These are phyloP conservation scores for Lithobates sylvaticus DNA, from an alignment of 2,797 vertebrate genomes.

Conservation along the genomic window DNA sequence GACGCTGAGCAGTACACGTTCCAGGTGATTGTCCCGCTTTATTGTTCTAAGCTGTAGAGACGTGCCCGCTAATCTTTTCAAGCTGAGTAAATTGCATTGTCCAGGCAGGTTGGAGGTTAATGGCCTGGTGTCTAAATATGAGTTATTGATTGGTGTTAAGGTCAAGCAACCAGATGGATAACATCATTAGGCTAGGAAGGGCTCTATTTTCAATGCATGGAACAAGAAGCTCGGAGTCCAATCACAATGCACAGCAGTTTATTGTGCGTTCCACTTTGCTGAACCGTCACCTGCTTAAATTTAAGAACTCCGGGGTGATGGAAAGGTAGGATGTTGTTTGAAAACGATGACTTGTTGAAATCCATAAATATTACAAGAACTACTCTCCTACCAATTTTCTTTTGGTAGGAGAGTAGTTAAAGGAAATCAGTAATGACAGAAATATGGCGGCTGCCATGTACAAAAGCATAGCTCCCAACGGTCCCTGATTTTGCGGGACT, in stretches of 20 bases:
- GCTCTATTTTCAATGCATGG: neutral
- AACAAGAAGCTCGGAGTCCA: neutral
- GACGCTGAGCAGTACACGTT: constrained; percentile 1
- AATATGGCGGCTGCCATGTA: too few relatives aligned
- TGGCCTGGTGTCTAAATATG: constrained; percentile 34
- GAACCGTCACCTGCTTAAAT: neutral
- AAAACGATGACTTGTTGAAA: neutral
- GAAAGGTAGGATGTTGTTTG: neutral
- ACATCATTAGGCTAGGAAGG: constrained; percentile 1
- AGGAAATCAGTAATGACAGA: too few relatives aligned
- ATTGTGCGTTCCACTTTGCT: neutral
- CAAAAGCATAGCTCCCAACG: too few relatives aligned
- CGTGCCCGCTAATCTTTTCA: constrained; percentile 13
- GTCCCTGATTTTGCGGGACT: too few relatives aligned
- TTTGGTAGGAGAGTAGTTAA: too few relatives aligned
- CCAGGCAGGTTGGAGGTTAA: constrained; percentile 15
- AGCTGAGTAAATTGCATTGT: constrained; percentile 14
- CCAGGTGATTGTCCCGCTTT: constrained; percentile 13
- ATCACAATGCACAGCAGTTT: neutral
- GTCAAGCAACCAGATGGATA: constrained; percentile 11
- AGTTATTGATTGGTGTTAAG: constrained; percentile 37
- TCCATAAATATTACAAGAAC: neutral
- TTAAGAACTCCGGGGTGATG: neutral
- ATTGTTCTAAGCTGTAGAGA: constrained; percentile 17
- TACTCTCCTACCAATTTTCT: neutral